Evolutionary conservation across 2,113 vertebrate species (phyloP).

Genomic region (Prietella phreatophila): DNA sequence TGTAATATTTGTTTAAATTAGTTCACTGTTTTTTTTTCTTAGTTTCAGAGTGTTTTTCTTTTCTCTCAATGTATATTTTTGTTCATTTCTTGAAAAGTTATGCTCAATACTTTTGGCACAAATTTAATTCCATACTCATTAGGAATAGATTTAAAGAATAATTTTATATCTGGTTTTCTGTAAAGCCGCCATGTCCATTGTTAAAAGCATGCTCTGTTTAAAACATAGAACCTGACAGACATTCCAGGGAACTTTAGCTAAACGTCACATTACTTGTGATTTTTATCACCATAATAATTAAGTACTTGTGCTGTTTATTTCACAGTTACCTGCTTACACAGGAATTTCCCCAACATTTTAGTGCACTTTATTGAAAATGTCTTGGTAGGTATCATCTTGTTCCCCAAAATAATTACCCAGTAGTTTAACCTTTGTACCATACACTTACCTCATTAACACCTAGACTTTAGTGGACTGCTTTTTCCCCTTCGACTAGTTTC

Average conservation of each 20-base stretch:
- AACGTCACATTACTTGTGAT: not conserved
- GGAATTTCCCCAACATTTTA: not conserved
- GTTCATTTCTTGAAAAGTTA: too few species aligned
- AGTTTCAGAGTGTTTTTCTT: too few species aligned
- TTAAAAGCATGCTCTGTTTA: too few species aligned
- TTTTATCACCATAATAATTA: not conserved
- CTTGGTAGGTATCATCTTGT: not conserved
- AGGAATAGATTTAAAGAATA: too few species aligned
- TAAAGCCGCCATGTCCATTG: too few species aligned
- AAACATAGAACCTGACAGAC: not conserved
- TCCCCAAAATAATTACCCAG: not conserved
- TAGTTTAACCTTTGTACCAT: not conserved
- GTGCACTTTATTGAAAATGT: not conserved
- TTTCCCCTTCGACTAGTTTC: not conserved
- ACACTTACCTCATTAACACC: not conserved
- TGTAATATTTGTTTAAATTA: too few species aligned
- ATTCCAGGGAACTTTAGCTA: not conserved
- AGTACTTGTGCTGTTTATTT: not conserved
- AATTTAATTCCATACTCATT: too few species aligned
- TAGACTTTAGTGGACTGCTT: not conserved
- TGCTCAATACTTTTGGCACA: too few species aligned
- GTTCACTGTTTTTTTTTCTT: too few species aligned
- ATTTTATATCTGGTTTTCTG: too few species aligned
- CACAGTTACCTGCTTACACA: not conserved
- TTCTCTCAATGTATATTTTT: too few species aligned